These are phyloP conservation scores for Temnothorax curvispinosus DNA, from an alignment of 1,140 invertebrate genomes.

Conservation along the genomic window DNA sequence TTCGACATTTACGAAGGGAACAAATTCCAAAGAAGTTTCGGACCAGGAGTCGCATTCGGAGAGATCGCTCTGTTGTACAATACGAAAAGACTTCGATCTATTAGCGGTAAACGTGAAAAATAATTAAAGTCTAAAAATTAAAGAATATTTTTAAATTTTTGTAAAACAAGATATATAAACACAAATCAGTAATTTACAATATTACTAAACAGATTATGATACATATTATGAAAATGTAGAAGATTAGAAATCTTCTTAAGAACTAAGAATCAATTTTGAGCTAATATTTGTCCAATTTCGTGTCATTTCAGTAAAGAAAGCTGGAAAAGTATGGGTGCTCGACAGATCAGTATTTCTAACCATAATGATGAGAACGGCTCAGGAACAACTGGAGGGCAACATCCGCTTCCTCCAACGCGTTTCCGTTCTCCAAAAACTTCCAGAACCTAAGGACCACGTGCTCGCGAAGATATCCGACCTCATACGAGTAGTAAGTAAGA, in stretches of 20 bases:
- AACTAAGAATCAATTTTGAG: not conserved
- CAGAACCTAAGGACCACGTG: conserved; percentile 88
- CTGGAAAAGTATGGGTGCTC: conserved; percentile 95
- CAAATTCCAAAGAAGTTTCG: conserved; percentile 91
- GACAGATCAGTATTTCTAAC: conserved; percentile 94
- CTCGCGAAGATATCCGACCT: conserved; percentile 96
- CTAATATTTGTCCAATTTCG: not conserved
- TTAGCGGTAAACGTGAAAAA: conserved; percentile 88
- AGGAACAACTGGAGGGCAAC: conserved; percentile 93
- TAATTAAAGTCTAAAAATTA: too few relatives aligned
- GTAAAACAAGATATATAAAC: not conserved
- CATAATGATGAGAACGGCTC: conserved; percentile 94
- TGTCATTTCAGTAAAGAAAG: conserved; percentile 88
- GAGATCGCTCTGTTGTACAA: conserved; percentile 97
- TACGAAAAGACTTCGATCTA: conserved; percentile 94
- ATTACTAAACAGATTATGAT: not conserved
- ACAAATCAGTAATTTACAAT: not conserved
- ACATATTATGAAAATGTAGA: not conserved
- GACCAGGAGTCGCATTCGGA: conserved; percentile 95
- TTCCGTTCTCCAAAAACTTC: conserved; percentile 92
- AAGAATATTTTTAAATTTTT: conserved; percentile 25
- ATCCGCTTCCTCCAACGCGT: conserved; percentile 94
- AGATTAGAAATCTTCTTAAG: not conserved
- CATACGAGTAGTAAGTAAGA: conserved; percentile 91
- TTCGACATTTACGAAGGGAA: conserved; percentile 94